A percentile compares a stretch with the other conserved stretches of the same genome.
Evolutionary conservation across 2,888 invertebrate genomes (phyloP).

Genomic region (Drosophila subsilvestris): DNA sequence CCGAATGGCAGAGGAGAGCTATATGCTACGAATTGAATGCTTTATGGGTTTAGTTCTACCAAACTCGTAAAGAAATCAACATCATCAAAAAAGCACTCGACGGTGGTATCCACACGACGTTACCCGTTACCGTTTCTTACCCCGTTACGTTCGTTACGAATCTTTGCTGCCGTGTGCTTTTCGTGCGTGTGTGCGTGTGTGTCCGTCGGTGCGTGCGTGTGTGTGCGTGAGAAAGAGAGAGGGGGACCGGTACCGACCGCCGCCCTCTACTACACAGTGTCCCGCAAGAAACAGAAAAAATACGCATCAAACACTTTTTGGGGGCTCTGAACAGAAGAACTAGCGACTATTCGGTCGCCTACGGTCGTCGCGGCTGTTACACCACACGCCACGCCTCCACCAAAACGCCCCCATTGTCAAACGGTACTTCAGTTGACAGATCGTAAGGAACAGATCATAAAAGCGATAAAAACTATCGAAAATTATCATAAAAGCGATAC

Average conservation of each 20-base stretch:
- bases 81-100: conserved; percentile 81
- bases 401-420: not conserved
- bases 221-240: conserved; percentile 39
- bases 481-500: conserved; percentile 74
- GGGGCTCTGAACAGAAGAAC: conserved; percentile 25
- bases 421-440: conserved; percentile 77
- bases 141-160: conserved; percentile 34
- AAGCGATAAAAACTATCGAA: conserved; percentile 81
- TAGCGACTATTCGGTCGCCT: conserved; percentile 62
- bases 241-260: conserved; percentile 6
- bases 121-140: conserved; percentile 1
- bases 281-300: conserved; percentile 19
- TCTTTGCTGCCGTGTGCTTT: conserved; percentile 23
- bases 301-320: conserved; percentile 25
- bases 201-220: conserved; percentile 13
- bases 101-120: conserved; percentile 37
- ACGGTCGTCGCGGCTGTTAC: conserved; percentile 72
- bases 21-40: conserved; percentile 85
- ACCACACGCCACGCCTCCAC: conserved; percentile 37
- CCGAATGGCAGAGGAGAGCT: conserved; percentile 32
- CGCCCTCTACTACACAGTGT: conserved; percentile 1
- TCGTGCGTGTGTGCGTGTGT: conserved; percentile 36
- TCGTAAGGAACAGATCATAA: conserved; percentile 74
- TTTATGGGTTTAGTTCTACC: conserved; percentile 85
- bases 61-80: conserved; percentile 85